phyloP scores from a whole-genome alignment of 2,888 invertebrate species.

The Seladonia tumulorum region DNA sequence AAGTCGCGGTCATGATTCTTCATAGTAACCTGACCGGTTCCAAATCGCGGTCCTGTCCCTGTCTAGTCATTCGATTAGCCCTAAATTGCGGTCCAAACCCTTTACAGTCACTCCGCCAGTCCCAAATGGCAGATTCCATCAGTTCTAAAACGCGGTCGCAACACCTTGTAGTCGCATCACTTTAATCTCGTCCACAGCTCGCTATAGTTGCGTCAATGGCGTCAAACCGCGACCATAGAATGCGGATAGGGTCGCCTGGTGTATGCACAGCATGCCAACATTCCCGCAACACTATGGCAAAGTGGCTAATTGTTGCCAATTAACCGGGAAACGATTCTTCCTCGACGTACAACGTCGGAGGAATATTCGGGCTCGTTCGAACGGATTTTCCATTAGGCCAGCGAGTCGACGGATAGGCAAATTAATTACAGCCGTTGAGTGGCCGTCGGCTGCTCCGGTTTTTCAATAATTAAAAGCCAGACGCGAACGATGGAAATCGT shows the following conservation, averaged over 20 bases:
- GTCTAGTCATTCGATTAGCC: background rate
- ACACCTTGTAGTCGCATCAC: background rate
- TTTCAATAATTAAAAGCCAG: conserved; percentile 51
- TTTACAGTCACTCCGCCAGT: background rate
- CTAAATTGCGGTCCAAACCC: background rate
- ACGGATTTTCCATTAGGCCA: conserved; percentile 12
- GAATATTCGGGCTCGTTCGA: background rate
- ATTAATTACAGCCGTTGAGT: conserved; percentile 42
- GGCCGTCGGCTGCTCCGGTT: conserved; percentile 18
- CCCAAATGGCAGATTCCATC: background rate
- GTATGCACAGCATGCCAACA: background rate
- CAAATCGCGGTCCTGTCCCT: background rate
- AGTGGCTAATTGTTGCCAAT: background rate
- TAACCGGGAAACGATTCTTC: background rate
- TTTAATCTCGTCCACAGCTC: background rate
- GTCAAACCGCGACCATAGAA: background rate
- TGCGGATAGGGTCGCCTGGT: background rate
- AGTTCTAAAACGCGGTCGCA: background rate
- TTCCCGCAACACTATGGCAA: background rate
- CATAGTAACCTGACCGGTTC: too few species aligned
- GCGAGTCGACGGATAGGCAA: conserved; percentile 34
- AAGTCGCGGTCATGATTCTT: too few species aligned
- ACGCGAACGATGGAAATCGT: background rate
- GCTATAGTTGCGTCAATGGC: background rate
- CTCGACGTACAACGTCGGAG: background rate